Evolutionary conservation across 2,888 invertebrate species (phyloP).

Genomic region (Pristionchus maxplancki): DNA sequence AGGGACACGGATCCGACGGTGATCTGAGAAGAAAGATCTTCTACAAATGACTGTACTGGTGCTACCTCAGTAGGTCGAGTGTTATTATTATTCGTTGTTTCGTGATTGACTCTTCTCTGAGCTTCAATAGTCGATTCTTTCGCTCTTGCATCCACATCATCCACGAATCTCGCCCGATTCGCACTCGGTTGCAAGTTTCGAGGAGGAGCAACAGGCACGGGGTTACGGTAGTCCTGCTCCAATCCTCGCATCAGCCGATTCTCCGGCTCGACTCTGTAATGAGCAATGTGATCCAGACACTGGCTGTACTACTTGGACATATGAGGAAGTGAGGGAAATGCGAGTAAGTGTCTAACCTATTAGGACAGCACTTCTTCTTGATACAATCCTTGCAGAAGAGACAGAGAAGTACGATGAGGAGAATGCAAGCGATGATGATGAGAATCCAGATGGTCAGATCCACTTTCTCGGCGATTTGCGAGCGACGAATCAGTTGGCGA

Average conservation of each 20-base stretch:
- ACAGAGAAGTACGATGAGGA: slow-evolving; percentile 54
- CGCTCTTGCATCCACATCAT: not conserved
- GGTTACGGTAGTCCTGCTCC: slow-evolving; percentile 44
- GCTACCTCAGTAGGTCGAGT: not conserved
- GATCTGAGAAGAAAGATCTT: not conserved
- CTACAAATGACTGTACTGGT: not conserved
- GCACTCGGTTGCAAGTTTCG: slow-evolving; percentile 5
- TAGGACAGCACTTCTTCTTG: slow-evolving; percentile 4
- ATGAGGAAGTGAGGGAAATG: not conserved
- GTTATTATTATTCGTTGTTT: not conserved
- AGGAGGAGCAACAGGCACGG: slow-evolving; percentile 1
- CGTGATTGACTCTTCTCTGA: not conserved
- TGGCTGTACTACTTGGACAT: not conserved
- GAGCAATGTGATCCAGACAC: not conserved
- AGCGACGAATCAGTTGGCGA: slow-evolving; percentile 47
- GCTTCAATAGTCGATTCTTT: slow-evolving; percentile 19
- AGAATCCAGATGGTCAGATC: slow-evolving; percentile 56
- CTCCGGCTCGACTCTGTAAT: slow-evolving; percentile 43
- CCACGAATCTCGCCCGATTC: slow-evolving; percentile 41
- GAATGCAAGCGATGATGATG: slow-evolving; percentile 52
- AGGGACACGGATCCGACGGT: not conserved
- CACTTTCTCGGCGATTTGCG: slow-evolving; percentile 39
- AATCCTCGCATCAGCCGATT: slow-evolving; percentile 40
- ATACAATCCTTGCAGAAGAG: slow-evolving; percentile 54
- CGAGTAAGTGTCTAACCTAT: not conserved